Conservation (phyloP, 92 coral and sea anemone genomes). For the Parazoanthus swiftii region DNA sequence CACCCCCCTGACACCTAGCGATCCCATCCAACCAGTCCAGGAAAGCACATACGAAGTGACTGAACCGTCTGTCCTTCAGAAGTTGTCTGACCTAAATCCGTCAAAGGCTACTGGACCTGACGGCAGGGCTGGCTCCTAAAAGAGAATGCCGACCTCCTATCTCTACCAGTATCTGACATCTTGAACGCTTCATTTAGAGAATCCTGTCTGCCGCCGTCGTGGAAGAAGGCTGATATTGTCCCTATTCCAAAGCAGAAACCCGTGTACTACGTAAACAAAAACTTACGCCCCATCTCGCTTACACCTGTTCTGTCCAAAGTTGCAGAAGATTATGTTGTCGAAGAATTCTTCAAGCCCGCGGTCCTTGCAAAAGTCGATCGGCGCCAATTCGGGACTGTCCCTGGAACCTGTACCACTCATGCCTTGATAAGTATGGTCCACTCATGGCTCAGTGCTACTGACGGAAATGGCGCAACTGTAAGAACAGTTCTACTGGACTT, state of each 20-base stretch:
- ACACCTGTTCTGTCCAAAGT: too few relatives aligned
- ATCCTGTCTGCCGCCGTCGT: slow-evolving; percentile 12
- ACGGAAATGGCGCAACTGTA: background rate
- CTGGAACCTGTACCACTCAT: slow-evolving; percentile 9
- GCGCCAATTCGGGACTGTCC: slow-evolving; percentile 15
- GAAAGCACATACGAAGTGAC: background rate
- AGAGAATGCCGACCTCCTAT: background rate
- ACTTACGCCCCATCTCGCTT: background rate
- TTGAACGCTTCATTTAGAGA: too few relatives aligned
- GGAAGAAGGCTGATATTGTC: background rate
- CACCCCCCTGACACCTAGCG: background rate
- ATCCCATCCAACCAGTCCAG: too few relatives aligned
- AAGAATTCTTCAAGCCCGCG: background rate
- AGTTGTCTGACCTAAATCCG: background rate
- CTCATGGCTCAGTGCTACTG: slow-evolving; percentile 2
- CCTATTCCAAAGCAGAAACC: slow-evolving; percentile 4
- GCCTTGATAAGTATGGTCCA: slow-evolving; percentile 13
- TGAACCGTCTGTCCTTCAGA: background rate
- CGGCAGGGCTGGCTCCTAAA: slow-evolving; percentile 4
- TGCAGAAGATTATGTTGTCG: background rate
- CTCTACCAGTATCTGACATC: background rate
- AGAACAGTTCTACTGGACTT: slow-evolving; percentile 1
- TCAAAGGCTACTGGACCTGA: slow-evolving; percentile 9
- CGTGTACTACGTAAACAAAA: slow-evolving; percentile 1
- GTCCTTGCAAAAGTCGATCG: slow-evolving; percentile 8